Percentiles rank a stretch among this genome's conserved stretches.
phyloP scores from a whole-genome alignment of 2,888 invertebrate species.

The Myopa tessellatipennis region DNA sequence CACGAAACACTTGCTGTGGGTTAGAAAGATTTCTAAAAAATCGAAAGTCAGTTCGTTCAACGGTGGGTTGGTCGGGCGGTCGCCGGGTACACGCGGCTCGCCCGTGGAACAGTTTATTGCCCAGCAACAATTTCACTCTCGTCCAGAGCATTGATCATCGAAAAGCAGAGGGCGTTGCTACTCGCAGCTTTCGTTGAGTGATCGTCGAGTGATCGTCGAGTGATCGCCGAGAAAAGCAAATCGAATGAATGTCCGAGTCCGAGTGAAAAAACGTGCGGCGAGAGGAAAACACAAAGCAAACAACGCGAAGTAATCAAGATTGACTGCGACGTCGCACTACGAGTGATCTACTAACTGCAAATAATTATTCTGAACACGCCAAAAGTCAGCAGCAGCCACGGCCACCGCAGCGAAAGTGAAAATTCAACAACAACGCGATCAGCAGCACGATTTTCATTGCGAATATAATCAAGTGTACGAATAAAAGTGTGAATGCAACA shows the following conservation, averaged over 20 bases:
- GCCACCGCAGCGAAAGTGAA: slow-evolving; percentile 39
- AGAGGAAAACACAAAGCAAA: neutral
- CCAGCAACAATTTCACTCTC: slow-evolving; percentile 32
- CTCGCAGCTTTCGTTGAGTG: slow-evolving; percentile 9
- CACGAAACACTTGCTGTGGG: neutral
- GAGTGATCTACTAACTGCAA: slow-evolving; percentile 40
- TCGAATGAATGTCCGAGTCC: neutral
- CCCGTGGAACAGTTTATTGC: slow-evolving; percentile 18
- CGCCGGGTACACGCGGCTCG: slow-evolving; percentile 9
- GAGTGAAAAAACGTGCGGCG: neutral
- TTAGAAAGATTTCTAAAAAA: slow-evolving; percentile 33
- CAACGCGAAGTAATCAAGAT: slow-evolving; percentile 20
- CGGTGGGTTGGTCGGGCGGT: neutral
- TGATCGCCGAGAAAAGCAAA: neutral
- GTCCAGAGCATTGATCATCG: slow-evolving; percentile 11
- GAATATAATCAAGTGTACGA: neutral
- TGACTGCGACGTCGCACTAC: neutral
- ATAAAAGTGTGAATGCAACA: no score
- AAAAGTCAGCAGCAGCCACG: slow-evolving; percentile 25
- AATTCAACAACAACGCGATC: slow-evolving; percentile 28
- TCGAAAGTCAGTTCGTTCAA: slow-evolving; percentile 43
- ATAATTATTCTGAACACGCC: slow-evolving; percentile 43
- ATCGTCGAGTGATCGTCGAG: neutral
- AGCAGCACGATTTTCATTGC: neutral
- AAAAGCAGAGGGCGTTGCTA: slow-evolving; percentile 34